Percentiles rank a stretch among this genome's conserved stretches.
These are phyloP conservation scores for Zaprionus camerounensis DNA, from an alignment of 1,140 invertebrate genomes.

Conservation along the genomic window DNA sequence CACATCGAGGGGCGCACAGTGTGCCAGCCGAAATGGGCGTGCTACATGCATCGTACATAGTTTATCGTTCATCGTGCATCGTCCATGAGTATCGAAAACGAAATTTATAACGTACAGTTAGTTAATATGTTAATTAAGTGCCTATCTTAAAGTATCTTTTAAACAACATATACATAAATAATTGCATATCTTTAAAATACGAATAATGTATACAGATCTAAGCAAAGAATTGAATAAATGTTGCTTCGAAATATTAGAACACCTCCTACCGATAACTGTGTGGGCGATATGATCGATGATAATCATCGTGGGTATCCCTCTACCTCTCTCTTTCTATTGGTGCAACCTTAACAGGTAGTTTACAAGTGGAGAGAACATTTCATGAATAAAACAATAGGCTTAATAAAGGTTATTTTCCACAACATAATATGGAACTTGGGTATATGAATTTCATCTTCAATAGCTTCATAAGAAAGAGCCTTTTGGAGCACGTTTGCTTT, in stretches of 20 bases:
- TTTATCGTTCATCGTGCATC: background rate
- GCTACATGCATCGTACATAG: constrained; percentile 1
- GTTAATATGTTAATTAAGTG: constrained; percentile 79
- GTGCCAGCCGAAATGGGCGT: constrained; percentile 40
- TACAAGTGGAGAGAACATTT: background rate
- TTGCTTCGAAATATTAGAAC: constrained; percentile 65
- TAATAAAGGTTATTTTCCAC: background rate
- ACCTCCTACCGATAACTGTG: background rate
- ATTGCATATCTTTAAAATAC: constrained; percentile 55
- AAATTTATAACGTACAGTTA: constrained; percentile 77
- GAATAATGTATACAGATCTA: constrained; percentile 51
- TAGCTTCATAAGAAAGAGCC: background rate
- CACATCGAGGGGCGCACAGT: constrained; percentile 38
- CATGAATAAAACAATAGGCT: background rate
- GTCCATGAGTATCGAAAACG: constrained; percentile 41
- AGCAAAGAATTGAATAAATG: constrained; percentile 74
- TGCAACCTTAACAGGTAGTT: background rate
- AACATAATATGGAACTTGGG: background rate
- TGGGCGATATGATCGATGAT: background rate
- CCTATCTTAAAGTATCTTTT: constrained; percentile 65
- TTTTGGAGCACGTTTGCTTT: background rate
- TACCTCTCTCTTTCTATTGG: background rate
- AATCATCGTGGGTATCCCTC: background rate
- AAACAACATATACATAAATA: constrained; percentile 47
- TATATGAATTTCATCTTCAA: background rate